These are phyloP conservation scores for Mohoua ochrocephala DNA, from an alignment of 2,113 vertebrate species.

Conservation along the genomic window DNA sequence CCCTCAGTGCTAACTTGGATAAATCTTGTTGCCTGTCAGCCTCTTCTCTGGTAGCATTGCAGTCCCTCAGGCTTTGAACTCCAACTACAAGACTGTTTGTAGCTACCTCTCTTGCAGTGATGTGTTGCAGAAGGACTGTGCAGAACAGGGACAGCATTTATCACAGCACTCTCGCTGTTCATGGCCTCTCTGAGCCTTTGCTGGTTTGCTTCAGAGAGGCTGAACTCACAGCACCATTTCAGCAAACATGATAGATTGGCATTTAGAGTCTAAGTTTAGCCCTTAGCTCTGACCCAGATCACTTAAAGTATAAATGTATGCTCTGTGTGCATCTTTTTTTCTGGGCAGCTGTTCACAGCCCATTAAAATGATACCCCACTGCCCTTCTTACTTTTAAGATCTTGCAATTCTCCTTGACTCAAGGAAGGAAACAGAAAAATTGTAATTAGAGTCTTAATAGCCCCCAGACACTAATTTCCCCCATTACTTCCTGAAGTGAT, in stretches of 20 bases:
- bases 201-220: background rate
- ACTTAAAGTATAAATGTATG: conserved; percentile 24
- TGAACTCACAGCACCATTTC: background rate
- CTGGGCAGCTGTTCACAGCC: background rate
- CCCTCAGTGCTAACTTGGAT: background rate
- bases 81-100: fast-evolving
- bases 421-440: background rate
- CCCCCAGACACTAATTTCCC: background rate
- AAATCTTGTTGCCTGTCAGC: background rate
- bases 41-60: background rate
- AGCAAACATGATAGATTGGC: conserved; percentile 22
- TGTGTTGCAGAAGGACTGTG: background rate
- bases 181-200: background rate
- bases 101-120: background rate
- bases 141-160: background rate
- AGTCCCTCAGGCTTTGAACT: background rate
- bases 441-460: background rate
- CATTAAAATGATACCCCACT: background rate
- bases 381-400: background rate
- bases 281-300: conserved; percentile 33
- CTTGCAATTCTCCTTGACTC: background rate
- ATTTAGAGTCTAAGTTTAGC: conserved; percentile 39
- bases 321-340: conserved; percentile 13
- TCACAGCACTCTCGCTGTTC: background rate
- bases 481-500: background rate